A percentile compares a stretch with the other conserved stretches of the same genome.
Conservation (phyloP, 2,797 vertebrate genomes). For the Scolopax rusticola region DNA sequence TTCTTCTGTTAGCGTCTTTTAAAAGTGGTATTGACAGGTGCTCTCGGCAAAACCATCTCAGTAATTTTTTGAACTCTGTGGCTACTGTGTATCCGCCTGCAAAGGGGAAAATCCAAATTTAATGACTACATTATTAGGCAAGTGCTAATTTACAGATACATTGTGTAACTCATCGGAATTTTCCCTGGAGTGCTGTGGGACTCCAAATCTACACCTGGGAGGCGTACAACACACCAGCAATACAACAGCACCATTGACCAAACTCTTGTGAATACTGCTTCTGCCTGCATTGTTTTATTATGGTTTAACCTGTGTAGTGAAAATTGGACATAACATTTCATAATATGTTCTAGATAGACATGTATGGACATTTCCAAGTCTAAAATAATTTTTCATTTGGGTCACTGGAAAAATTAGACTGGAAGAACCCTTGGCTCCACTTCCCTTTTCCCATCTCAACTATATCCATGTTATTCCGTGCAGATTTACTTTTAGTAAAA, state of each 20-base stretch:
- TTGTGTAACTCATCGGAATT: not conserved
- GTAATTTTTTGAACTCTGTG: slow-evolving; percentile 11
- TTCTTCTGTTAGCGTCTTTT: slow-evolving; percentile 43
- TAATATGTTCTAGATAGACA: not conserved
- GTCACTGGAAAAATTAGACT: not conserved
- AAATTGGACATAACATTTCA: not conserved
- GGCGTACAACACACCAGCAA: not conserved
- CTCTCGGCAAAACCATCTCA: slow-evolving; percentile 45
- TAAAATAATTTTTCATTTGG: not conserved
- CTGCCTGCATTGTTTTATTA: not conserved
- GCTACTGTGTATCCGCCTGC: slow-evolving; percentile 41
- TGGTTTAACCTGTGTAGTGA: not conserved
- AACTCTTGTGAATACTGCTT: not conserved
- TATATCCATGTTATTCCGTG: not conserved
- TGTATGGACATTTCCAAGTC: not conserved
- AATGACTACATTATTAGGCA: not conserved
- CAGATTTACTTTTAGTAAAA: not conserved
- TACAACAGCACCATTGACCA: not conserved
- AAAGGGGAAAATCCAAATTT: slow-evolving; percentile 45
- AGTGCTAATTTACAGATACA: not conserved
- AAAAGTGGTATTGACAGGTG: slow-evolving; percentile 20
- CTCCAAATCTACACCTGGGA: not conserved
- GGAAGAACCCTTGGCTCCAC: not conserved
- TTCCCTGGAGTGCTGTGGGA: not conserved
- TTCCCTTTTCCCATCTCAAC: not conserved